A percentile compares a stretch with the other conserved stretches of the same genome.
These are phyloP conservation scores for Brachypteracias leptosomus DNA, from an alignment of 2,113 vertebrate genomes.

Conservation along the genomic window DNA sequence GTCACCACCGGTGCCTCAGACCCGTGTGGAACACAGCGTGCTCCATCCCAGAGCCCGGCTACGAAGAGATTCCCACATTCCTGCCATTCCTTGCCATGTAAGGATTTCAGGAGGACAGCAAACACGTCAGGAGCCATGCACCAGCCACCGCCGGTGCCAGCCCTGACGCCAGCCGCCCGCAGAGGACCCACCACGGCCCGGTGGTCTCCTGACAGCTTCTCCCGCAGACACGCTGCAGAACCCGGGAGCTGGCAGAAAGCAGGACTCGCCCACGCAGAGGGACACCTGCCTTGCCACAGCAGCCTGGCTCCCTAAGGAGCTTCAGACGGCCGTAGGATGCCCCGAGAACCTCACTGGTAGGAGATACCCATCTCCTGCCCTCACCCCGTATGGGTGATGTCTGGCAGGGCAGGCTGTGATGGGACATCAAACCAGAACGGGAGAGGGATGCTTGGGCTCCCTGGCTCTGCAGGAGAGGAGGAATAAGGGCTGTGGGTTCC, in stretches of 20 bases:
- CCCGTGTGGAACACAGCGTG: neutral
- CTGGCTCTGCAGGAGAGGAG: neutral
- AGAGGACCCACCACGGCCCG: neutral
- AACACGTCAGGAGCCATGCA: accelerated
- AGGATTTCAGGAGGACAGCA: neutral
- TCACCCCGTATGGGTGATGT: accelerated
- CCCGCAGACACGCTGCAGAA: neutral
- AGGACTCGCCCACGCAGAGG: neutral
- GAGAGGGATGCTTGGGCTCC: neutral
- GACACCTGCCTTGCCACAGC: neutral
- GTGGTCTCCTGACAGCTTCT: neutral
- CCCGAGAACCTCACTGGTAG: neutral
- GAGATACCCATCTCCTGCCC: neutral
- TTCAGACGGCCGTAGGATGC: neutral
- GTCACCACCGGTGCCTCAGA: neutral
- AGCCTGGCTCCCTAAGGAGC: neutral
- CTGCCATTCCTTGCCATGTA: conserved; percentile 9
- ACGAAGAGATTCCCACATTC: neutral
- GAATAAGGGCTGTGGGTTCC: neutral
- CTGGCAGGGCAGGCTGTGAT: neutral
- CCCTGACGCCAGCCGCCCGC: neutral
- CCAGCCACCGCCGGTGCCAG: neutral
- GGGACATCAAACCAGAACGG: accelerated
- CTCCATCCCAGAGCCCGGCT: neutral
- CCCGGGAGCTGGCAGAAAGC: neutral